Evolutionary conservation across 2,888 invertebrate species (phyloP).

Genomic region (Linnaemya vulpina): DNA sequence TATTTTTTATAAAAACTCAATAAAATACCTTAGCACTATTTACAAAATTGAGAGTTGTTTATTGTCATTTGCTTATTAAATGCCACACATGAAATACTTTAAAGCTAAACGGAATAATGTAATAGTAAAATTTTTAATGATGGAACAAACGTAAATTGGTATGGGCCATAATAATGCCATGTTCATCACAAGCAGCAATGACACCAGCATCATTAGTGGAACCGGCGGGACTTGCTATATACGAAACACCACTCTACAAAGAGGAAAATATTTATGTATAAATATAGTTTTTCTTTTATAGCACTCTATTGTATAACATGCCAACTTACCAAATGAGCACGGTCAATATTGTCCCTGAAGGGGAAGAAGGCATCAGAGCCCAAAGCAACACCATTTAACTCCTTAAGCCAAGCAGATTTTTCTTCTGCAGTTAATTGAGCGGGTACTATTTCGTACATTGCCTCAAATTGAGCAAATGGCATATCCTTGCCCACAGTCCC

Average conservation of each 20-base stretch:
- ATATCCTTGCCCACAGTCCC: slow-evolving; percentile 95
- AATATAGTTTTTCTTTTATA: neutral
- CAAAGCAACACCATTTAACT: slow-evolving; percentile 91
- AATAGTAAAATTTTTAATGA: slow-evolving; percentile 85
- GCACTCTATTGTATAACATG: neutral
- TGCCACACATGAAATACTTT: slow-evolving; percentile 18
- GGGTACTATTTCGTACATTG: slow-evolving; percentile 87
- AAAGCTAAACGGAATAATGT: slow-evolving; percentile 23
- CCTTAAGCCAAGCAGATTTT: slow-evolving; percentile 87
- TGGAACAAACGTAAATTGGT: slow-evolving; percentile 97
- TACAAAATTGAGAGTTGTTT: slow-evolving; percentile 6
- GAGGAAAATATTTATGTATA: too few relatives aligned
- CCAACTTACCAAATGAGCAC: slow-evolving; percentile 90
- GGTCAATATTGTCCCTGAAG: slow-evolving; percentile 97
- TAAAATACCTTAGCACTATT: neutral
- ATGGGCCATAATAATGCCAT: slow-evolving; percentile 93
- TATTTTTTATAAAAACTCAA: too few relatives aligned
- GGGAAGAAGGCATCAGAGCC: slow-evolving; percentile 99
- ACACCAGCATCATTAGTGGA: slow-evolving; percentile 96
- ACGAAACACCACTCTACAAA: slow-evolving; percentile 95
- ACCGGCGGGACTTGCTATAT: slow-evolving; percentile 96
- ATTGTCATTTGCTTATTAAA: slow-evolving; percentile 44
- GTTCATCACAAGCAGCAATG: slow-evolving; percentile 95
- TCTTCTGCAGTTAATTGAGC: slow-evolving; percentile 87
- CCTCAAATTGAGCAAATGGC: slow-evolving; percentile 89